Evolutionary conservation across 2,888 invertebrate species (phyloP).

Genomic region (Pogonocherus hispidulus): DNA sequence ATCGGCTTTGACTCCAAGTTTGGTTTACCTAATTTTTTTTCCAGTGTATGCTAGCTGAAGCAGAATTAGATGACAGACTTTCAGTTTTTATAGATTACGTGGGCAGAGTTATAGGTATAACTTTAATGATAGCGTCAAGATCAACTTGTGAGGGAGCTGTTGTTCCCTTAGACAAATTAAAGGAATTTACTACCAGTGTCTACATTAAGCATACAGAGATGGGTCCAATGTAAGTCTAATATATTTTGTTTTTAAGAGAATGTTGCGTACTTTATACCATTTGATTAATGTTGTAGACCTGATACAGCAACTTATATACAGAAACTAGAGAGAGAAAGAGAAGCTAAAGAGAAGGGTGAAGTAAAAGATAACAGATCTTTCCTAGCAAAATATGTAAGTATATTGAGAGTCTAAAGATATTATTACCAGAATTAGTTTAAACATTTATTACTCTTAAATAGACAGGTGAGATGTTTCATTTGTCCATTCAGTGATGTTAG

Average conservation of each 20-base stretch:
- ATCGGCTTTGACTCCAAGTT: background rate
- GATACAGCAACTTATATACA: slow-evolving; percentile 97
- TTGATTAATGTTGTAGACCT: slow-evolving; percentile 73
- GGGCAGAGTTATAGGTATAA: slow-evolving; percentile 83
- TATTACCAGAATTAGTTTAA: slow-evolving; percentile 24
- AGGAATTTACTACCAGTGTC: slow-evolving; percentile 82
- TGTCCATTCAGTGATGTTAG: too few relatives aligned
- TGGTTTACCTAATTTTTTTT: slow-evolving; percentile 48
- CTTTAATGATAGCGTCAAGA: slow-evolving; percentile 71
- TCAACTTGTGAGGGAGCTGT: slow-evolving; percentile 69
- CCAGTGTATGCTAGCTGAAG: slow-evolving; percentile 81
- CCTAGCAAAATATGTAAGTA: slow-evolving; percentile 96
- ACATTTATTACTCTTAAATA: too few relatives aligned
- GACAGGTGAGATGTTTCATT: too few relatives aligned
- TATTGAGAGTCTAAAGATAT: slow-evolving; percentile 12
- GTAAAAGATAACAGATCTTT: slow-evolving; percentile 95
- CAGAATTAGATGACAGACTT: slow-evolving; percentile 83
- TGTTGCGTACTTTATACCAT: background rate
- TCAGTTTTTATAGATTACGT: slow-evolving; percentile 85
- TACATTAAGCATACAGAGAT: slow-evolving; percentile 84
- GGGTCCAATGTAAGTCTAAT: slow-evolving; percentile 79
- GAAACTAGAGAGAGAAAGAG: slow-evolving; percentile 91
- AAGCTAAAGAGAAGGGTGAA: slow-evolving; percentile 90
- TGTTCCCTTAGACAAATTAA: slow-evolving; percentile 66
- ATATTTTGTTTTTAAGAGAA: background rate